Evolutionary conservation across 2,888 invertebrate species (phyloP).

Genomic region (Lasioglossum oenotherae): DNA sequence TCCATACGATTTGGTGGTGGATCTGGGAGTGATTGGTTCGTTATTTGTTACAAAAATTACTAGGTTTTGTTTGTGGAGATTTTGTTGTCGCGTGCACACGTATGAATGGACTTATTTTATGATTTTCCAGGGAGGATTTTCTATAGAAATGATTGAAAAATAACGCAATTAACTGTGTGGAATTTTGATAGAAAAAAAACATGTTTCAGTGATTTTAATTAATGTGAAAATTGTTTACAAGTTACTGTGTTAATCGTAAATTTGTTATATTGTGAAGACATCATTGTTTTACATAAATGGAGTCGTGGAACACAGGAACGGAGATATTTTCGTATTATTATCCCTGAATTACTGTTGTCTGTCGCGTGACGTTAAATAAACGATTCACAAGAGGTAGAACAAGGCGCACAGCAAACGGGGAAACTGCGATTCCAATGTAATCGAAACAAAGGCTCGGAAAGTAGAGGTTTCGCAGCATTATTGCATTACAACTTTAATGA

Average conservation of each 20-base stretch:
- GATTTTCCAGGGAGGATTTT: background rate
- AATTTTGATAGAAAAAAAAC: background rate
- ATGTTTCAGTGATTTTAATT: background rate
- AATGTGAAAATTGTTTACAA: background rate
- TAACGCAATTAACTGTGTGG: background rate
- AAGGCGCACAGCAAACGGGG: background rate
- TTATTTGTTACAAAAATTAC: background rate
- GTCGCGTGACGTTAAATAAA: conserved; percentile 15
- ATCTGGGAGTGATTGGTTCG: background rate
- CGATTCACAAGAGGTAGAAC: background rate
- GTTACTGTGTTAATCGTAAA: background rate
- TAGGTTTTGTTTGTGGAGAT: background rate
- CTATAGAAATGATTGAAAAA: background rate
- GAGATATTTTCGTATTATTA: background rate
- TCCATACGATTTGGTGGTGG: background rate
- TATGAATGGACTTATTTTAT: background rate
- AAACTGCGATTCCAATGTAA: background rate
- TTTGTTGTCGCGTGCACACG: background rate
- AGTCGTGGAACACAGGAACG: too few species aligned
- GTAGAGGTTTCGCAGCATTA: background rate
- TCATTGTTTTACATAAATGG: background rate
- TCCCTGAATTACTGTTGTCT: conserved; percentile 10
- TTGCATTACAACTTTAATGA: conserved; percentile 17
- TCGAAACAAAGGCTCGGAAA: conserved; percentile 8
- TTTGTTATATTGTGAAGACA: background rate